Base-by-base conservation (phyloP, 2,797 vertebrate species). In the Orientallactaga sibirica region DNA sequence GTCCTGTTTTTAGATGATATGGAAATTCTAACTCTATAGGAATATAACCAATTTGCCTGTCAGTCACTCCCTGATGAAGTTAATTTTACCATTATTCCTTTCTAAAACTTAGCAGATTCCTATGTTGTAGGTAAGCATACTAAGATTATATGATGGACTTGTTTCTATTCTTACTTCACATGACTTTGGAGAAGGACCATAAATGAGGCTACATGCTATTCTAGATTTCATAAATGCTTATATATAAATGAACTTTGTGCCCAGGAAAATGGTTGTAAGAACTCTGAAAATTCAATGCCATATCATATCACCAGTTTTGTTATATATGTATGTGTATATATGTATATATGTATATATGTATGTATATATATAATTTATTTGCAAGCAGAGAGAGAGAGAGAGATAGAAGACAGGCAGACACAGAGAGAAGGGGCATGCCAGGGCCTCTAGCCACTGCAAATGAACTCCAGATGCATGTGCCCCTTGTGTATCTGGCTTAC, bases 1-100 rank as follows among this genome's bases (percentile, higher is more conserved):
- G 10, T 91, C 19, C 75, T 52, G 73, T 84, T 95, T 91, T 94
- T 25, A 81, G 33, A 88, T 86, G 76, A 41, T 88, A 80, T 33
- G 85, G 70, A 9, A 92, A 58, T 86, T 87, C 3, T 73, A 48
- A 58, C 0, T 80, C 5, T 78, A 8, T 2, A 74, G 83, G 43
- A 92, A 74, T 66, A 70, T 33, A 16, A 37, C 11, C 27, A 91
- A 43, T 16, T 94, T 83, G 2, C 75, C 3, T 52, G 4, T 73
- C 43, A 76, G 3, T 92, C 24, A 43, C 52, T 84, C 29, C 37
- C 48, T 79, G 18, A 66, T 91, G 22, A 76, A 81, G 12, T 96
- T 75, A 86, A 73, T 83, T 81, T 88, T 27, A 92, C 19, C 37
- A 61, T 81, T 90, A 48, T 10, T 3, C 9, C 7, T 5, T 43